phyloP scores from a whole-genome alignment of 2,797 vertebrate genomes.

The Coracias cyanogaster region DNA sequence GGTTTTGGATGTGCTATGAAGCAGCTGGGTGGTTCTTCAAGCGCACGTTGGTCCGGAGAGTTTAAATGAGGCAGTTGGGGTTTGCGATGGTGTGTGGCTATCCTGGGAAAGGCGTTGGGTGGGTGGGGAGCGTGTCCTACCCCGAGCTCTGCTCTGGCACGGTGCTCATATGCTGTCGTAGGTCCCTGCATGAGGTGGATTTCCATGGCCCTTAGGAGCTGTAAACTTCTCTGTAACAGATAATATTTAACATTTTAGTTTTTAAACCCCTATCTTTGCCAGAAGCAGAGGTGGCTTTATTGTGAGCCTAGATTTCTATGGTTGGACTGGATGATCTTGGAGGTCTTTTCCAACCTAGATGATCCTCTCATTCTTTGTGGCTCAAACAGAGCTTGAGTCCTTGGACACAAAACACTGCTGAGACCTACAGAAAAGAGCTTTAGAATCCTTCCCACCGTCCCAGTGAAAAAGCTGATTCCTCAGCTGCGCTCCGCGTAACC shows the following conservation, averaged over 20 bases:
- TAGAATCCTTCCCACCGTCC: not conserved
- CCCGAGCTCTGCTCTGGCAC: no score
- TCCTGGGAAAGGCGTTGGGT: not conserved
- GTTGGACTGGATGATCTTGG: no score
- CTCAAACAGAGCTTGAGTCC: not conserved
- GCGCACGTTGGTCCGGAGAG: rapidly evolving
- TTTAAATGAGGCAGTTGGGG: rapidly evolving
- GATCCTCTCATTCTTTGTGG: not conserved
- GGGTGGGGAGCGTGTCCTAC: rapidly evolving
- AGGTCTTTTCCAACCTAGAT: no score
- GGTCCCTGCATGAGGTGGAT: not conserved
- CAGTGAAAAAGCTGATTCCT: not conserved
- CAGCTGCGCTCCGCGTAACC: not conserved
- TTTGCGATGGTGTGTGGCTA: rapidly evolving
- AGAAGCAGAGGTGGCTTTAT: not conserved
- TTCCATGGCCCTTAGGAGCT: rapidly evolving
- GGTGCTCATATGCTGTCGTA: rapidly evolving
- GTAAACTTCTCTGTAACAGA: not conserved
- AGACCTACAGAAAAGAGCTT: not conserved
- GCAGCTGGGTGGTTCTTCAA: not conserved
- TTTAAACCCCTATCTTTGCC: rapidly evolving
- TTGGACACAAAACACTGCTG: not conserved
- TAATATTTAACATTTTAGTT: not conserved
- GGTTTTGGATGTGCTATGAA: not conserved
- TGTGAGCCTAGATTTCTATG: not conserved